Conservation (phyloP, 1,140 invertebrate genomes). For the Hyposmocoma kahamanoa region DNA sequence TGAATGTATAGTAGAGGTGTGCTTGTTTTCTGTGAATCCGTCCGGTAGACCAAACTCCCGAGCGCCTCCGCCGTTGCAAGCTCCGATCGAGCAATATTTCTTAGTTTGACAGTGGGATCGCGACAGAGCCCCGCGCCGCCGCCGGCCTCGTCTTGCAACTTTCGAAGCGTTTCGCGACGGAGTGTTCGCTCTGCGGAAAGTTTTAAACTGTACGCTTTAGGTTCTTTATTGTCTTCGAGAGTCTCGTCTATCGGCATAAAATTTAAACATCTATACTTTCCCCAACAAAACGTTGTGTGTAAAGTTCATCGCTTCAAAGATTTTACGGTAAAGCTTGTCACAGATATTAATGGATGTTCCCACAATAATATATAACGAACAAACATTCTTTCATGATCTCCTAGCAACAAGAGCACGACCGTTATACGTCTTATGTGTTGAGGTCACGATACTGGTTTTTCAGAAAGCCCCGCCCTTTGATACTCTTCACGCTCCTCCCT, state of each 20-base stretch:
- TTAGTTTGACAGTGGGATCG: constrained; percentile 55
- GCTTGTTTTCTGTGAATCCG: not conserved
- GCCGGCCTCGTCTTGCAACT: constrained; percentile 48
- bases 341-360: constrained; percentile 16
- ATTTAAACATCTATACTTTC: constrained; percentile 47
- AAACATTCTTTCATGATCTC: constrained; percentile 39
- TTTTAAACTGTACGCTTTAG: constrained; percentile 64
- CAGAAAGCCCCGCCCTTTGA: constrained; percentile 55
- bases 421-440: constrained; percentile 40
- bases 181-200: constrained; percentile 49
- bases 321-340: constrained; percentile 20
- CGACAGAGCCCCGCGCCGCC: constrained; percentile 24
- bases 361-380: constrained; percentile 23
- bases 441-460: constrained; percentile 48
- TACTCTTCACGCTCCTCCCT: constrained; percentile 60
- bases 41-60: constrained; percentile 11
- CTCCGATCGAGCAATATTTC: constrained; percentile 46
- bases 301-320: constrained; percentile 35
- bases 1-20: no score
- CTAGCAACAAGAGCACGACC: constrained; percentile 48
- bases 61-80: constrained; percentile 3
- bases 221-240: constrained; percentile 62
- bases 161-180: constrained; percentile 41
- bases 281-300: constrained; percentile 32
- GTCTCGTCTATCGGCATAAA: constrained; percentile 41